Conservation (phyloP, 2,797 vertebrate genomes). For the Rhynchonycteris naso region DNA sequence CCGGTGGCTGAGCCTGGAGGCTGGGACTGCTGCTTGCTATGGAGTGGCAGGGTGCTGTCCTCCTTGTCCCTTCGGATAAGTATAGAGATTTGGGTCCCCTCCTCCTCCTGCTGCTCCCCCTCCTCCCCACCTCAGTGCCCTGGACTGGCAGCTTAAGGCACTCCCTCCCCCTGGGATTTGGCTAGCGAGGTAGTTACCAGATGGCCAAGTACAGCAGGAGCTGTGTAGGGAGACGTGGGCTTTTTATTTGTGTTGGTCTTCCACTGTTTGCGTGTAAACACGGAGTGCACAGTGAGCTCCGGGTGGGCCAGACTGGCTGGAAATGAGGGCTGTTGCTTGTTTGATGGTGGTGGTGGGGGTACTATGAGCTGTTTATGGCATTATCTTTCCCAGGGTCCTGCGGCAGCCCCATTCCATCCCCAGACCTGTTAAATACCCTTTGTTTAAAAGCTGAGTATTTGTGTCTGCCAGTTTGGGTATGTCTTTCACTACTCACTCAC, state of each 20-base stretch:
- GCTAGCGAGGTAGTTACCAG: conserved; percentile 79
- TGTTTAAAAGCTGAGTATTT: background rate
- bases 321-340: background rate
- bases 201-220: conserved; percentile 80
- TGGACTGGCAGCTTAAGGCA: conserved; percentile 71
- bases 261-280: conserved; percentile 82
- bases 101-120: background rate
- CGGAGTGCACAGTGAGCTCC: conserved; percentile 74
- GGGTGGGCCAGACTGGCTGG: conserved; percentile 63
- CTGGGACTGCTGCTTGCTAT: background rate
- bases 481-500: background rate
- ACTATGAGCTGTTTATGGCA: background rate
- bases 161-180: conserved; percentile 69
- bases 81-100: background rate
- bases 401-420: background rate
- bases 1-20: background rate
- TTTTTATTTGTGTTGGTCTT: conserved; percentile 83
- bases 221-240: conserved; percentile 81
- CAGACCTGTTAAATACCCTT: background rate
- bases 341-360: background rate
- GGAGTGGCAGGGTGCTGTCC: background rate
- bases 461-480: background rate
- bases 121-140: conserved; percentile 34
- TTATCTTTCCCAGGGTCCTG: background rate
- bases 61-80: background rate